Base-by-base conservation (phyloP, 2,113 vertebrate species). In the Phyllostomus discolor region DNA sequence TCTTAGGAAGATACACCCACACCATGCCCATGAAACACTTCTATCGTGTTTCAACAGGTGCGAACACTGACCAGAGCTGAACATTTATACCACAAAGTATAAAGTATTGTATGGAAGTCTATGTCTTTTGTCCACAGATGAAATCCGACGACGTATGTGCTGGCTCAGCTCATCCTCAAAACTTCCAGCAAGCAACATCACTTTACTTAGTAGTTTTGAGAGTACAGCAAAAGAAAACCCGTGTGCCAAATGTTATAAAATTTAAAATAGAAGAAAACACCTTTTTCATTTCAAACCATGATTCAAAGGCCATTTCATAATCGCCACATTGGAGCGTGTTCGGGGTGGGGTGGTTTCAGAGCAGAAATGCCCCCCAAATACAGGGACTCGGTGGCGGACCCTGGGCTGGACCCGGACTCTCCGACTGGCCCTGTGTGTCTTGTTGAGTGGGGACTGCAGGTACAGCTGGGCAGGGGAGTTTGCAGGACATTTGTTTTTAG, bases 211-310 rank as follows among this genome's bases (percentile, higher is more conserved):
- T 87, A 73, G 28, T 87, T 91, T 24, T 54, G 41, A 82, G 48
- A 69, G 24, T 22, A 85, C 2, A 91, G 33, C 35, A 11, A 86
- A 95, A 88, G 73, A 67, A 95, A 70, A 78, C 9, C 33, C 9
- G 5, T 7, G 88, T 15, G 28, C 10, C n/a, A 78, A 43, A 69
- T 73, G 48, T 35, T 52, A 11, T 31, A 67, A 17, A 50, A 38
- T 24, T 73, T 52, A 28, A 82, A 92, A 70, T 59, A 48, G 59
- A 72, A 66, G 10, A 48, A 72, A 91, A 70, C 15, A 10, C 24
- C 2, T 70, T 80, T 75, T 66, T 81, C 16, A 59, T 72, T 92
- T 95, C 54, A 59, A 59, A 59, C 38, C 19, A 22, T 12, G 28
- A 70, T 69, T 92, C 33, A 35, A 57, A 90, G 67, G 11, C 24